Conservation (phyloP, 2,113 vertebrate genomes). For the Bos indicus region DNA sequence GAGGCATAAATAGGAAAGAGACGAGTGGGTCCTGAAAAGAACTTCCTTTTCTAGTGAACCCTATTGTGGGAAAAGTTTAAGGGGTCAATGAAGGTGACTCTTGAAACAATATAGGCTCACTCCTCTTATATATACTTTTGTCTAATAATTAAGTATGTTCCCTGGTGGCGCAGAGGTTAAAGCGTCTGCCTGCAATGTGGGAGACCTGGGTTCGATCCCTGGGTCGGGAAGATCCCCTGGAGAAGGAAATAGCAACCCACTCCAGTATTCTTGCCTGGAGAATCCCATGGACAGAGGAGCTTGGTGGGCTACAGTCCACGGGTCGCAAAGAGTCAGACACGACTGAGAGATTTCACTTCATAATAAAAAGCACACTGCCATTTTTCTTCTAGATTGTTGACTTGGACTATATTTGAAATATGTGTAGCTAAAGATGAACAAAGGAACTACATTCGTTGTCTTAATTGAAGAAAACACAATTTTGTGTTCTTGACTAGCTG, state of each 20-base stretch:
- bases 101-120: neutral
- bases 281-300: too few species aligned
- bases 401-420: neutral
- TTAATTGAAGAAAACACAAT: neutral
- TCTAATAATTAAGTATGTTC: neutral
- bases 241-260: too few species aligned
- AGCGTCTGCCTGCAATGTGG: too few species aligned
- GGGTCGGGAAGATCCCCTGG: too few species aligned
- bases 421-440: neutral
- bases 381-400: constrained; percentile 5
- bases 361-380: neutral
- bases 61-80: neutral
- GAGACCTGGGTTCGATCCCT: too few species aligned
- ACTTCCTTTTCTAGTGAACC: neutral
- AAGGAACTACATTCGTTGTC: neutral
- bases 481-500: neutral
- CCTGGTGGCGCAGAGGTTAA: too few species aligned
- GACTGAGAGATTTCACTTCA: too few species aligned
- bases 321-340: too few species aligned
- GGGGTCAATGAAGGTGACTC: neutral
- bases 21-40: neutral
- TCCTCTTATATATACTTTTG: neutral
- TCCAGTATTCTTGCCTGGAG: too few species aligned
- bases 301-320: too few species aligned
- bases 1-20: neutral